Percentiles rank a stretch among this genome's conserved stretches.
Conservation (phyloP, 1,140 invertebrate genomes). For the Lordiphosa collinella region DNA sequence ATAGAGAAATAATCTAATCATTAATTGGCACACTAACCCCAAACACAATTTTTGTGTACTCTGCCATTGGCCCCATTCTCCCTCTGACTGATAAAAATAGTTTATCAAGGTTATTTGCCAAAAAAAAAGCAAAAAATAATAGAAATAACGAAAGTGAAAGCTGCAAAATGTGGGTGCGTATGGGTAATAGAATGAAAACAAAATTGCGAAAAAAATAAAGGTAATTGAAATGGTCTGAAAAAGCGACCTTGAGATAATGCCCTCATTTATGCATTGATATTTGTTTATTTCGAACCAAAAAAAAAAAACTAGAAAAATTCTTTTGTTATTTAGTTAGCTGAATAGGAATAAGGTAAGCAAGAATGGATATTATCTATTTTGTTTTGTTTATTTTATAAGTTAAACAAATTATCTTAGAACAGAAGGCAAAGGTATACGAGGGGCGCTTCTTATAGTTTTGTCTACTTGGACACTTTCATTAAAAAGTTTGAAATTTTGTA, state of each 20-base stretch:
- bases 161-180: conserved; percentile 18
- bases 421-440: no score
- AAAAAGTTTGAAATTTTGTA: no score
- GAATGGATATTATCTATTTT: no score
- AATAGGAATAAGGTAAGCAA: no score
- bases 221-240: conserved; percentile 28
- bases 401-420: neutral
- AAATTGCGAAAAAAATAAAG: conserved; percentile 4
- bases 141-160: conserved; percentile 33
- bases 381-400: neutral
- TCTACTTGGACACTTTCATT: no score
- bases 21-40: conserved; percentile 77
- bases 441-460: no score
- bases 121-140: conserved; percentile 25
- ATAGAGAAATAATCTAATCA: conserved; percentile 52
- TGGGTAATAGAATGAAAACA: conserved; percentile 12
- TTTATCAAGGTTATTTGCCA: conserved; percentile 70
- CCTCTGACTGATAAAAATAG: conserved; percentile 69
- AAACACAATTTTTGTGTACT: conserved; percentile 46
- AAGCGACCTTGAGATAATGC: conserved; percentile 69
- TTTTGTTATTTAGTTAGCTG: no score
- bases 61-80: conserved; percentile 68
- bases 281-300: conserved; percentile 31
- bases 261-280: conserved; percentile 56
- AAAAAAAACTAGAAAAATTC: conserved; percentile 1